Evolutionary conservation across 1,140 invertebrate species (phyloP).

Genomic region (Drosophila dunni): DNA sequence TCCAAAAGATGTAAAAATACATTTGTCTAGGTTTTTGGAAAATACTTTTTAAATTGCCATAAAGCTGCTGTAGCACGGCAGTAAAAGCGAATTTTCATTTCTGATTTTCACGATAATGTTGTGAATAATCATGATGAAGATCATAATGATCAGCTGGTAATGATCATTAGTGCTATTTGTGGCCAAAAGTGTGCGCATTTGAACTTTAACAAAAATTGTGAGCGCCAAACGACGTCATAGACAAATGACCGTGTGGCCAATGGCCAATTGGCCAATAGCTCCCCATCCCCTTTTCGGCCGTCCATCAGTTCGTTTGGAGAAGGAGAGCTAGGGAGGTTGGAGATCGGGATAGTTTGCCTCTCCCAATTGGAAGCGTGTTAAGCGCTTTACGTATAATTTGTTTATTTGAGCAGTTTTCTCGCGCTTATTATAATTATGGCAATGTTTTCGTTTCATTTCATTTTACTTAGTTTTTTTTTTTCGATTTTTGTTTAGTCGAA

Average conservation of each 20-base stretch:
- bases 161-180: slow-evolving; percentile 58
- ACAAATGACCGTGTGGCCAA: slow-evolving; percentile 38
- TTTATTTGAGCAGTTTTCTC: slow-evolving; percentile 66
- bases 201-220: slow-evolving; percentile 55
- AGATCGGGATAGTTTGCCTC: slow-evolving; percentile 40
- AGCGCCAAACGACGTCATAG: slow-evolving; percentile 53
- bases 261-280: not conserved
- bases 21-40: slow-evolving; percentile 61
- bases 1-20: slow-evolving; percentile 58
- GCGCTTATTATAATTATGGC: slow-evolving; percentile 62
- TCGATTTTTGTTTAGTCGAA: not conserved
- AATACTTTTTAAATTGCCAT: slow-evolving; percentile 71
- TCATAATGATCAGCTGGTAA: not conserved
- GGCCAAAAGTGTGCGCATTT: slow-evolving; percentile 74
- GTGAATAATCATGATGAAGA: slow-evolving; percentile 15
- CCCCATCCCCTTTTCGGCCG: not conserved
- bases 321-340: not conserved
- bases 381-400: slow-evolving; percentile 62
- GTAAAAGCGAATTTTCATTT: not conserved
- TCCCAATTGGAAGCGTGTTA: slow-evolving; percentile 77
- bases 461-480: not conserved
- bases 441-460: slow-evolving; percentile 1
- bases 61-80: slow-evolving; percentile 42
- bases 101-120: slow-evolving; percentile 12
- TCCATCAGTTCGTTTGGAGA: not conserved